Percentiles rank a stretch among this genome's conserved stretches.
phyloP scores from a whole-genome alignment of 2,888 invertebrate species.

The Pristionchus mayeri region DNA sequence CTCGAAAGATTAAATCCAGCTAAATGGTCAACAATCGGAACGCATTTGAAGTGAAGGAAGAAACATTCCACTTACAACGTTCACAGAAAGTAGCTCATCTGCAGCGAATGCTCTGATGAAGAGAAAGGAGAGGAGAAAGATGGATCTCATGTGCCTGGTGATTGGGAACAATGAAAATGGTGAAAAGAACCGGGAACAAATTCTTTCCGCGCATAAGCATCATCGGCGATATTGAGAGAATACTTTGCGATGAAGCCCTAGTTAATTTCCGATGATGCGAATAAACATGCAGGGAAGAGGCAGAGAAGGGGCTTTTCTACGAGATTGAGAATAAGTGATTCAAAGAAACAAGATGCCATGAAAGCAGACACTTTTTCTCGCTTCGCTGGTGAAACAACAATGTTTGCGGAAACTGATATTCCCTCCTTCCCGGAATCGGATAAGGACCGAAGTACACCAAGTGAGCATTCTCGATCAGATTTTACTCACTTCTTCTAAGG shows the following conservation, averaged over 20 bases:
- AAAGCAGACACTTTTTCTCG: neutral
- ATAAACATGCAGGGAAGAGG: neutral
- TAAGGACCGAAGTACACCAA: no score
- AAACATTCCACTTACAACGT: neutral
- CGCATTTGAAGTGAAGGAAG: no score
- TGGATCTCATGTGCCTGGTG: neutral
- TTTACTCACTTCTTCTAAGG: no score
- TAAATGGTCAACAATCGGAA: no score
- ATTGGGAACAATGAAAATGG: no score
- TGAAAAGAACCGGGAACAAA: no score
- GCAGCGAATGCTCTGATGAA: neutral
- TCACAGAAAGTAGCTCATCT: slow-evolving; percentile 13
- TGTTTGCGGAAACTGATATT: neutral
- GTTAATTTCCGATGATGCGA: no score
- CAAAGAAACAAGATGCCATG: neutral
- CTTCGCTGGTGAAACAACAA: neutral
- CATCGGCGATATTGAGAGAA: no score
- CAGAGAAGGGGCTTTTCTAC: neutral
- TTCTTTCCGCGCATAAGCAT: neutral
- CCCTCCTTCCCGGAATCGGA: no score
- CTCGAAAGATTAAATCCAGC: no score
- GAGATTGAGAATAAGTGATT: neutral
- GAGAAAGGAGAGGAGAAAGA: neutral
- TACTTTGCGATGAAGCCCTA: no score
- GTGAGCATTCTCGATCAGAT: no score